phyloP scores from a whole-genome alignment of 2,113 vertebrate genomes.

The Brevimyrus niger region DNA sequence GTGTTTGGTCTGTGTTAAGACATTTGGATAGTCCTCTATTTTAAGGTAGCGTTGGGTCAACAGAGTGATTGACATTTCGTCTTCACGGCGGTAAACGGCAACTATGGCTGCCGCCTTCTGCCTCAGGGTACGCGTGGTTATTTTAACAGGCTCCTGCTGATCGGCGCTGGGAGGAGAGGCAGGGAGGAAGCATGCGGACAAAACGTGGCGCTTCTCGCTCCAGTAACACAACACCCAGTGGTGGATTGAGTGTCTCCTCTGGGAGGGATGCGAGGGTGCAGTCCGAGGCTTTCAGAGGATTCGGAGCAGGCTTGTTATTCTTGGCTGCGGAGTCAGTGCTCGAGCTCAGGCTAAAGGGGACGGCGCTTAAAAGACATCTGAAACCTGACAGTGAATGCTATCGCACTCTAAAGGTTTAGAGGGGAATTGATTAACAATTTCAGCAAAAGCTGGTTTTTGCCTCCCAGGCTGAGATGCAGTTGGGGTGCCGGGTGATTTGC shows the following conservation, averaged over 20 bases:
- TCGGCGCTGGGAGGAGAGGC: neutral
- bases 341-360: neutral
- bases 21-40: neutral
- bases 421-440: neutral
- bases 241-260: neutral
- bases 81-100: neutral
- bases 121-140: neutral
- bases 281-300: neutral
- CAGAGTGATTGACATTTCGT: neutral
- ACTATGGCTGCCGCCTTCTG: neutral
- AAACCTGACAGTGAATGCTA: neutral
- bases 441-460: neutral
- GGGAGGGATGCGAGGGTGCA: neutral
- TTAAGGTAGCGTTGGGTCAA: neutral
- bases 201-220: neutral
- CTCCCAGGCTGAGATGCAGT: neutral
- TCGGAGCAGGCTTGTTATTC: neutral
- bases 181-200: neutral
- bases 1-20: neutral
- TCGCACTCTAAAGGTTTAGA: neutral
- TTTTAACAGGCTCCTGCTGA: neutral
- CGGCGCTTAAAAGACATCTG: neutral
- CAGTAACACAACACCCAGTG: neutral
- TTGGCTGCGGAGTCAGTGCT: neutral
- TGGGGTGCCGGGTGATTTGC: neutral